These are phyloP conservation scores for Pseudopleuronectes americanus DNA, from an alignment of 2,797 vertebrate genomes.

Conservation along the genomic window DNA sequence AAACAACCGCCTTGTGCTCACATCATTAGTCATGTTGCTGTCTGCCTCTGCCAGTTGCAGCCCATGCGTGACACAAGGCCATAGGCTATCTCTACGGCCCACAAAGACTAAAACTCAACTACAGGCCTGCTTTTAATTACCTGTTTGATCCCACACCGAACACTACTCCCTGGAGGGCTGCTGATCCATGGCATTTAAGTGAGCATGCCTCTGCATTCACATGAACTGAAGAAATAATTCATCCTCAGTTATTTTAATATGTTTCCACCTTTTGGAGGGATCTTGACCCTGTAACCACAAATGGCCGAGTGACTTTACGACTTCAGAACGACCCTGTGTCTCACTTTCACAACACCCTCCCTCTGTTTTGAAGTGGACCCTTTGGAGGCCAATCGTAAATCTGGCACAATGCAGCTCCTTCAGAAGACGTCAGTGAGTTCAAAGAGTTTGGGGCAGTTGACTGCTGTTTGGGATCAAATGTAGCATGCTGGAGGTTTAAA, in stretches of 20 bases:
- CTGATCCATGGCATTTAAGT: constrained; percentile 13
- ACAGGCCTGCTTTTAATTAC: constrained; percentile 35
- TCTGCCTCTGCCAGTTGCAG: constrained; percentile 32
- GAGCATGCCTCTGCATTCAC: constrained; percentile 11
- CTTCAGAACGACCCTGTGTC: constrained; percentile 17
- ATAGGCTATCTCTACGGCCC: constrained; percentile 19
- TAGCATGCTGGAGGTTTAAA: constrained; percentile 23
- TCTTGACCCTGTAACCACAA: constrained; percentile 24
- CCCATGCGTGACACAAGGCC: constrained; percentile 25
- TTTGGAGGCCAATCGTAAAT: constrained; percentile 43
- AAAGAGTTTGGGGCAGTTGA: constrained; percentile 31
- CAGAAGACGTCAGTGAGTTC: constrained; percentile 32
- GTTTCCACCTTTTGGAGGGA: constrained; percentile 1
- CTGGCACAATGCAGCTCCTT: constrained; percentile 24
- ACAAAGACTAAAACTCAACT: constrained; percentile 20
- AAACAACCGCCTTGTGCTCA: constrained; percentile 48
- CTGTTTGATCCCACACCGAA: constrained; percentile 17
- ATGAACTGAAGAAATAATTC: constrained; percentile 1
- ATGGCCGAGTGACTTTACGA: constrained; percentile 28
- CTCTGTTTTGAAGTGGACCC: constrained; percentile 31
- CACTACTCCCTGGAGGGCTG: constrained; percentile 2
- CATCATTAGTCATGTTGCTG: constrained; percentile 35
- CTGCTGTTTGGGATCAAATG: constrained; percentile 24
- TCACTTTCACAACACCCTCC: constrained; percentile 17
- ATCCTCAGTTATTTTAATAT: constrained; percentile 1